Conservation (phyloP, 92 coral and sea anemone genomes). For the Anthopleura xanthogrammica region DNA sequence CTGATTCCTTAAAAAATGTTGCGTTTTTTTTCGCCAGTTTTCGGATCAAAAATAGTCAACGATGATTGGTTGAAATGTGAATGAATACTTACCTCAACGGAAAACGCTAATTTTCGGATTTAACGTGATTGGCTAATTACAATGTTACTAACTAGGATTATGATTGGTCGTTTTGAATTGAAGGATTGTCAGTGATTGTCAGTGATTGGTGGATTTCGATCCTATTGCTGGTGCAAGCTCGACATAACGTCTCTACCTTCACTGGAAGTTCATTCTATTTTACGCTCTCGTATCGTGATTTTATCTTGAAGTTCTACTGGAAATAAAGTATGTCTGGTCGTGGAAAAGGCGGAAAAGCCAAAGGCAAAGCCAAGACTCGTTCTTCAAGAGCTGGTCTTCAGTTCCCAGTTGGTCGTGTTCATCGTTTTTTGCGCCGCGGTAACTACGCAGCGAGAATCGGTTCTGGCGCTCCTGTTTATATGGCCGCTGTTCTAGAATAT, state of each 20-base stretch:
- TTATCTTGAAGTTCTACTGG: not conserved
- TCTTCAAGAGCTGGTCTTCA: conserved; percentile 49
- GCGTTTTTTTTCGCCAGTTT: not conserved
- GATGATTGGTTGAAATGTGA: conserved; percentile 18
- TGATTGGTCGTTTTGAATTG: not conserved
- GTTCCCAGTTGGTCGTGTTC: conserved; percentile 50
- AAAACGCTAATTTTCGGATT: not conserved
- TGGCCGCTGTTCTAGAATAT: conserved; percentile 51
- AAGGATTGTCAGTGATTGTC: not conserved
- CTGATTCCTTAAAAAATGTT: not conserved
- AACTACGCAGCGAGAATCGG: conserved; percentile 41
- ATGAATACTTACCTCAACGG: conserved; percentile 31
- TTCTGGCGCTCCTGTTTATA: conserved; percentile 51
- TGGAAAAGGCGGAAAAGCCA: conserved; percentile 45
- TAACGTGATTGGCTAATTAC: conserved; percentile 13
- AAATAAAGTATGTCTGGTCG: conserved; percentile 42
- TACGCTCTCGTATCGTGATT: not conserved
- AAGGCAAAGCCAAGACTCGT: conserved; percentile 40
- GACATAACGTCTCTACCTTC: conserved; percentile 19
- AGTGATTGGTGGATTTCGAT: conserved; percentile 46
- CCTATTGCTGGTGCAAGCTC: conserved; percentile 16
- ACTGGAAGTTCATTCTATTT: conserved; percentile 24
- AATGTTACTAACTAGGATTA: not conserved
- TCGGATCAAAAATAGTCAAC: not conserved
- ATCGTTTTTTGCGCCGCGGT: conserved; percentile 41